These are phyloP conservation scores for Mechanitis messenoides DNA, from an alignment of 2,888 invertebrate genomes.

Conservation along the genomic window DNA sequence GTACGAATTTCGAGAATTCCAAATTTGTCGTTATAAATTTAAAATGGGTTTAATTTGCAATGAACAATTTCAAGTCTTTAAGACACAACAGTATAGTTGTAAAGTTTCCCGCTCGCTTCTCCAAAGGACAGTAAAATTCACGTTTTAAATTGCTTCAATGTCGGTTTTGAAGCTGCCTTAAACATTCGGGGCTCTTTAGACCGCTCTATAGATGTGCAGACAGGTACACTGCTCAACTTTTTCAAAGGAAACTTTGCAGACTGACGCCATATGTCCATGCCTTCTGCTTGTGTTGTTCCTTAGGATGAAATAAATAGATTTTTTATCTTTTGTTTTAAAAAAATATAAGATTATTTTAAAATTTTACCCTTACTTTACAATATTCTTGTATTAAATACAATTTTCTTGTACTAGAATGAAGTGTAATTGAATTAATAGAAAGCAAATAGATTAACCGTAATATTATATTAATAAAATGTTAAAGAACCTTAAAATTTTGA, in stretches of 20 bases:
- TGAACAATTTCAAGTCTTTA: constrained; percentile 24
- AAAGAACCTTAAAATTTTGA: too few species aligned
- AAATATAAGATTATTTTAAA: too few species aligned
- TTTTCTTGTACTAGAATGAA: too few species aligned
- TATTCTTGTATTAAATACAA: too few species aligned
- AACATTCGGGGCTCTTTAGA: constrained; percentile 45
- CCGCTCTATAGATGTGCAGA: constrained; percentile 49
- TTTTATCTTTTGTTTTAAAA: too few species aligned
- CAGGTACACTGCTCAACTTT: constrained; percentile 61
- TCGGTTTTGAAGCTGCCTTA: constrained; percentile 28
- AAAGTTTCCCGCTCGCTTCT: constrained; percentile 31
- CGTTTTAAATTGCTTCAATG: constrained; percentile 33
- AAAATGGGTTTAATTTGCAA: constrained; percentile 22
- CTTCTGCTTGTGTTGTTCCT: constrained; percentile 8
- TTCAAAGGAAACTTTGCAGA: constrained; percentile 67
- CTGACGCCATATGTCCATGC: constrained; percentile 29
- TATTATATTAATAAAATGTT: too few species aligned
- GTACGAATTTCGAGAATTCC: constrained; percentile 3
- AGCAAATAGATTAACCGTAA: too few species aligned
- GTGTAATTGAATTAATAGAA: too few species aligned
- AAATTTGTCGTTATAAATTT: constrained; percentile 16
- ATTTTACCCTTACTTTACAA: too few species aligned
- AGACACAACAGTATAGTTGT: constrained; percentile 27
- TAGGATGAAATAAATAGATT: neutral
- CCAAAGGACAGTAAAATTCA: constrained; percentile 32